Evolutionary conservation across 2,888 invertebrate genomes (phyloP), one percentile per base, ranked within the genome.

Genomic region (Tenthredo livida): DNA sequence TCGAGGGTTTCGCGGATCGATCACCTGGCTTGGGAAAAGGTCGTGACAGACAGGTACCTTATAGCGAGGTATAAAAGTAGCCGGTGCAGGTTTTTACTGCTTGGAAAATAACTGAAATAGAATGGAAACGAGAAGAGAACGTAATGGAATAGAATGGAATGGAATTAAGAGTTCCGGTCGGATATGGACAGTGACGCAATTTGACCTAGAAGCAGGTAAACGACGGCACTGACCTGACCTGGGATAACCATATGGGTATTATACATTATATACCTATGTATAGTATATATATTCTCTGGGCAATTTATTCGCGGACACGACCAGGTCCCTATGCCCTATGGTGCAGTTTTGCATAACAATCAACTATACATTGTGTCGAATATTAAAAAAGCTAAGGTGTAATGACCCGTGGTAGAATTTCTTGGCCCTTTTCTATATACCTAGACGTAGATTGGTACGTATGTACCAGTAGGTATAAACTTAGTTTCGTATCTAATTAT

Each of bases 121-220:
- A 73, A 73, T 73, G 72, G 72, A 40, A 73, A 73, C 54, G 17
- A 15, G 70, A 70, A 70, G n/a, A 54, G 78, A 78, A 78, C 25
- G 58, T 61, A 80, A 61, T n/a, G 58, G 58, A 61, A 80, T 80
- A n/a, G 21, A 80, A 61, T 58, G 78, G 80, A 80, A 80, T 58
- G 80, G 37, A 77, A 77, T 77, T 29, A 43, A 43, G 77, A 80
- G 80, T 80, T 80, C 80, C 80, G 80, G 40, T 80, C 80, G 80
- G 80, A 80, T 80, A 50, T 80, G 37, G 58, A 25, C 21, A 33
- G 50, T 80, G 58, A 80, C 61, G 80, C 25, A 80, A 80, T 61
- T 61, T n/a, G 77, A 77, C 77, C 77, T 33, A 77, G 80, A 80
- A 80, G n/a, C 40, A 61, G 61, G 61, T 50, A 61, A 50, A 50